phyloP scores from a whole-genome alignment of 1,140 invertebrate genomes.

The Phortica variegata region DNA sequence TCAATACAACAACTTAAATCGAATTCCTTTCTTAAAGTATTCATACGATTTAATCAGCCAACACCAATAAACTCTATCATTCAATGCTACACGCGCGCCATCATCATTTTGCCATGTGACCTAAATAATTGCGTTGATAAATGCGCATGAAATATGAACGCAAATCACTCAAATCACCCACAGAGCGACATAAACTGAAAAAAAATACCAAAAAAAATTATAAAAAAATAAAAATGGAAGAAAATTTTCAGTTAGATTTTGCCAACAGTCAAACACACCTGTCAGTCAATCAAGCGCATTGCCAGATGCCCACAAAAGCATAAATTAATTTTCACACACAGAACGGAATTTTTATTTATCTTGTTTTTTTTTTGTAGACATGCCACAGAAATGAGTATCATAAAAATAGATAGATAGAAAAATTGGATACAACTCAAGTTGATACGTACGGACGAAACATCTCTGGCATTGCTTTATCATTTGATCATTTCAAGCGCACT shows the following conservation, averaged over 20 bases:
- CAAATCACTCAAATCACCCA: slow-evolving; percentile 3
- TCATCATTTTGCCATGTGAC: too few relatives aligned
- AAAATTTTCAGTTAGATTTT: too few relatives aligned
- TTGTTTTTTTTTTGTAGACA: too few relatives aligned
- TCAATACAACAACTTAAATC: too few relatives aligned
- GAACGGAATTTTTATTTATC: slow-evolving; percentile 11
- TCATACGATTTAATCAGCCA: too few relatives aligned
- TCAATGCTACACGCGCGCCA: too few relatives aligned
- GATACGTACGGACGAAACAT: not conserved
- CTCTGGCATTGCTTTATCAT: not conserved
- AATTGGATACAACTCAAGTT: slow-evolving; percentile 22
- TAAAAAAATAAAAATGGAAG: slow-evolving; percentile 28
- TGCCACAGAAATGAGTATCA: slow-evolving; percentile 3
- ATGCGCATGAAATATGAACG: not conserved
- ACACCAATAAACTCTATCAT: too few relatives aligned
- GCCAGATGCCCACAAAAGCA: slow-evolving; percentile 1
- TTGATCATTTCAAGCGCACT: not conserved
- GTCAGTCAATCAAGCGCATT: slow-evolving; percentile 13
- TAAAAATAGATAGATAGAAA: slow-evolving; percentile 14
- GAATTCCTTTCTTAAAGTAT: too few relatives aligned
- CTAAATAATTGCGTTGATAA: not conserved
- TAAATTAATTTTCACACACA: slow-evolving; percentile 37
- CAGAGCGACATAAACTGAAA: slow-evolving; percentile 5
- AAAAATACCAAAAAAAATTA: slow-evolving; percentile 31
- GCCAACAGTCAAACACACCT: too few relatives aligned